These are phyloP conservation scores for Streptopelia turtur DNA, from an alignment of 2,797 vertebrate genomes.

Conservation along the genomic window DNA sequence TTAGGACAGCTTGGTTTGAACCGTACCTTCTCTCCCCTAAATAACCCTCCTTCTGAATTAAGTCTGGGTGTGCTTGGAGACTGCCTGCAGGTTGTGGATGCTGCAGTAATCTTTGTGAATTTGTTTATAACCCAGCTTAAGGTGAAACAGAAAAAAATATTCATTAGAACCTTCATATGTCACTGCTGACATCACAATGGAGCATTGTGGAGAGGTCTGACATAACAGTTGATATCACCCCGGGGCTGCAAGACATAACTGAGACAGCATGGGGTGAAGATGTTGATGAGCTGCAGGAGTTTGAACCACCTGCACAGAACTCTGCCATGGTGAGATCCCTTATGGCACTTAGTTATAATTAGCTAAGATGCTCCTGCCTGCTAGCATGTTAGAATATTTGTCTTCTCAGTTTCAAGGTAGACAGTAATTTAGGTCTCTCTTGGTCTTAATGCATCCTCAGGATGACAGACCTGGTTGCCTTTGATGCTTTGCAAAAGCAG, in stretches of 20 bases:
- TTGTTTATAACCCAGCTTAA: background rate
- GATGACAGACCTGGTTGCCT: background rate
- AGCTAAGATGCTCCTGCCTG: background rate
- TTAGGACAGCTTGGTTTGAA: background rate
- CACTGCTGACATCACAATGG: background rate
- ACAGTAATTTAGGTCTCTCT: background rate
- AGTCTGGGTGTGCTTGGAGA: background rate
- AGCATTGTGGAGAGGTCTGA: background rate
- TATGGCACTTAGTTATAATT: background rate
- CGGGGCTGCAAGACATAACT: background rate
- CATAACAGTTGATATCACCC: background rate
- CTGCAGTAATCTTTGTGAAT: background rate
- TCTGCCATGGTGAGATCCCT: background rate
- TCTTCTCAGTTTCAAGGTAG: background rate
- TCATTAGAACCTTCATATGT: background rate
- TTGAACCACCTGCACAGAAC: background rate
- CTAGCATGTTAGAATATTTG: background rate
- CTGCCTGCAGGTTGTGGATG: background rate
- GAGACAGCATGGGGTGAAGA: background rate
- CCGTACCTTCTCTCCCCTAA: background rate
- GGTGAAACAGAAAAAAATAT: background rate
- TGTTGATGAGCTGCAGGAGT: background rate
- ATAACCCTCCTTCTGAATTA: background rate
- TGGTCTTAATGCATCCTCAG: background rate
- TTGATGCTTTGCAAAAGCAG: background rate